Percentiles rank a stretch among this genome's conserved stretches.
These are phyloP conservation scores for Stercorarius parasiticus DNA, from an alignment of 2,113 vertebrate genomes.

Conservation along the genomic window DNA sequence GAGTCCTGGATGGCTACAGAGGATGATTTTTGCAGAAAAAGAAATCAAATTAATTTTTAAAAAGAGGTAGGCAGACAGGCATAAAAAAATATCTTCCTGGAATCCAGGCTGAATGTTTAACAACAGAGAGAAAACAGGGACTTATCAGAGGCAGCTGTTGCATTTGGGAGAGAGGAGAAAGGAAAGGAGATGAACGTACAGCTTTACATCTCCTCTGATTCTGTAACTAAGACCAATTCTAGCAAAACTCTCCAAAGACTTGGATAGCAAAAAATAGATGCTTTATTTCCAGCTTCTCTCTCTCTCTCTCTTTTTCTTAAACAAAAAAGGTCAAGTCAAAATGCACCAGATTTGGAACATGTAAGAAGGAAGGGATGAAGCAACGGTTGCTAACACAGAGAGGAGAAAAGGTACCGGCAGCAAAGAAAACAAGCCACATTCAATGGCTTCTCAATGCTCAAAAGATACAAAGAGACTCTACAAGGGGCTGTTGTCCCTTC, in stretches of 20 bases:
- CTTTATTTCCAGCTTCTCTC: not conserved
- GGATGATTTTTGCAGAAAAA: not conserved
- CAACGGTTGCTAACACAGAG: not conserved
- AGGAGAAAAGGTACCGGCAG: not conserved
- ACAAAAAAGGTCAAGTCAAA: not conserved
- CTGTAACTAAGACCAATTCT: not conserved
- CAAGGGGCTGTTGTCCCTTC: not conserved
- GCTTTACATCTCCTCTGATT: not conserved
- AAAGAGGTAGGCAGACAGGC: not conserved
- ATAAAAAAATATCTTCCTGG: not conserved
- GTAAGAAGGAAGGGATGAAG: not conserved
- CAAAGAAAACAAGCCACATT: not conserved
- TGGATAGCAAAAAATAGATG: not conserved
- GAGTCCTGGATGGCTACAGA: not conserved
- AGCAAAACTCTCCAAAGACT: not conserved
- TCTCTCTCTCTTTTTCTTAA: not conserved
- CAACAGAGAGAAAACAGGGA: not conserved
- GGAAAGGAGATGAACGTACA: not conserved
- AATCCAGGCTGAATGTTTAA: not conserved
- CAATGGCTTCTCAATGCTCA: not conserved
- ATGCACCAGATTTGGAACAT: not conserved
- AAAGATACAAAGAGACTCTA: not conserved
- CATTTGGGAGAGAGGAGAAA: not conserved
- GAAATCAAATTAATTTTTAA: not conserved
- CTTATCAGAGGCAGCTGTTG: not conserved